phyloP scores from a whole-genome alignment of 2,113 vertebrate genomes.

The Azemiops feae region DNA sequence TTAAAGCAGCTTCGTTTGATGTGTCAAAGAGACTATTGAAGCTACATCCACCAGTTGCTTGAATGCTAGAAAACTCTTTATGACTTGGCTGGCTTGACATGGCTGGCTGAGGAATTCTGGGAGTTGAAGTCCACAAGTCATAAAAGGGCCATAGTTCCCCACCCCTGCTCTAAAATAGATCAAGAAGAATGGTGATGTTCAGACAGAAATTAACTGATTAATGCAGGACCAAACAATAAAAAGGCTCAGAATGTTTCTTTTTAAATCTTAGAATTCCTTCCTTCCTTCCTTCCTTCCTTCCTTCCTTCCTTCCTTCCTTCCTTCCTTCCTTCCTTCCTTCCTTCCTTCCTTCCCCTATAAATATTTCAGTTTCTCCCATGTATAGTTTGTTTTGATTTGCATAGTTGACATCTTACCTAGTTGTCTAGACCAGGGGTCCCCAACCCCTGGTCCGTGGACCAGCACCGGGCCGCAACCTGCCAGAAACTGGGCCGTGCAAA shows the following conservation, averaged over 20 bases:
- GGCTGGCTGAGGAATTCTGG: too few species aligned
- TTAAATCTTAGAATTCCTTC: background rate
- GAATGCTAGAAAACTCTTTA: background rate
- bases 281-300: slow-evolving; percentile 45
- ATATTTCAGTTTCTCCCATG: background rate
- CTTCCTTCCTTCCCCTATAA: slow-evolving; percentile 24
- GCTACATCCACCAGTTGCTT: background rate
- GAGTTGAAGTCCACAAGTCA: too few species aligned
- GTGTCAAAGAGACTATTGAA: background rate
- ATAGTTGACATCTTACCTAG: background rate
- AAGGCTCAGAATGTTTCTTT: background rate
- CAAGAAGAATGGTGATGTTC: background rate
- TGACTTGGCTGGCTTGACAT: too few species aligned
- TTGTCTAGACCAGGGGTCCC: too few species aligned
- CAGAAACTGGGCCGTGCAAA: too few species aligned
- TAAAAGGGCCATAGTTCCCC: too few species aligned
- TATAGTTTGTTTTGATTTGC: background rate
- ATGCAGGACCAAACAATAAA: background rate
- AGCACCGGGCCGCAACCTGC: too few species aligned
- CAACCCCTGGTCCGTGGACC: too few species aligned
- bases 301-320: background rate
- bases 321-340: slow-evolving; percentile 37
- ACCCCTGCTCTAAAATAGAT: background rate
- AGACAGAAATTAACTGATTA: background rate
- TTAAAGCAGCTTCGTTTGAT: slow-evolving; percentile 21